These are phyloP conservation scores for Heptranchias perlo DNA, from an alignment of 2,113 vertebrate genomes.

Conservation along the genomic window DNA sequence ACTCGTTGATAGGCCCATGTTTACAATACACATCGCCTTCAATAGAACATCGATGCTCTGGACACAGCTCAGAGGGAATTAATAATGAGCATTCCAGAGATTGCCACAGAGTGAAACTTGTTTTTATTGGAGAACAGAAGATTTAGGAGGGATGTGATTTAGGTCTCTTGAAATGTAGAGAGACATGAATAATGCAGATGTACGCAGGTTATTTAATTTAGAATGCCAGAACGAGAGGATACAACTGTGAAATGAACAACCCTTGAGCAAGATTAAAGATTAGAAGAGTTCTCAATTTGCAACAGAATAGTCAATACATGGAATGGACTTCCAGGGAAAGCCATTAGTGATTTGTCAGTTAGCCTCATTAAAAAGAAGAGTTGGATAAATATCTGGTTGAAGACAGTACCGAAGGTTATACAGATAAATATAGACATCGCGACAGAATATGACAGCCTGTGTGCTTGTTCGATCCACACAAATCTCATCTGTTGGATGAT, in stretches of 20 bases:
- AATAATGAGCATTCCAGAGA: not conserved
- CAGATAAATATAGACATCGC: not conserved
- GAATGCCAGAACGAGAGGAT: not conserved
- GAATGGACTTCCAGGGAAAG: not conserved
- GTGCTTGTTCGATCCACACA: not conserved
- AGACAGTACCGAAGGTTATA: not conserved
- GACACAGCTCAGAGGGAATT: not conserved
- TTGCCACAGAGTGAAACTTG: not conserved
- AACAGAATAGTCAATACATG: not conserved
- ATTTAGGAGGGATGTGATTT: not conserved
- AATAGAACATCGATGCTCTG: not conserved
- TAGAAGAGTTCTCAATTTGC: not conserved
- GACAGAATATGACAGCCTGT: not conserved
- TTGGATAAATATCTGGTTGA: not conserved
- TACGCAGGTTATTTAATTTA: not conserved
- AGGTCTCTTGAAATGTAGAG: not conserved
- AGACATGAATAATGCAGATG: slow-evolving; percentile 30
- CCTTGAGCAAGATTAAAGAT: slow-evolving; percentile 3
- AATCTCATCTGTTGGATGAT: not conserved
- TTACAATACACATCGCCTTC: not conserved
- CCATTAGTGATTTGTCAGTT: not conserved
- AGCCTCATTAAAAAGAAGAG: not conserved
- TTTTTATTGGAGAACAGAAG: not conserved
- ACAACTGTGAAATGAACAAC: not conserved
- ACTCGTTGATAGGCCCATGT: not conserved